Evolutionary conservation across 2,888 invertebrate species (phyloP).

Genomic region (Carabus problematicus): DNA sequence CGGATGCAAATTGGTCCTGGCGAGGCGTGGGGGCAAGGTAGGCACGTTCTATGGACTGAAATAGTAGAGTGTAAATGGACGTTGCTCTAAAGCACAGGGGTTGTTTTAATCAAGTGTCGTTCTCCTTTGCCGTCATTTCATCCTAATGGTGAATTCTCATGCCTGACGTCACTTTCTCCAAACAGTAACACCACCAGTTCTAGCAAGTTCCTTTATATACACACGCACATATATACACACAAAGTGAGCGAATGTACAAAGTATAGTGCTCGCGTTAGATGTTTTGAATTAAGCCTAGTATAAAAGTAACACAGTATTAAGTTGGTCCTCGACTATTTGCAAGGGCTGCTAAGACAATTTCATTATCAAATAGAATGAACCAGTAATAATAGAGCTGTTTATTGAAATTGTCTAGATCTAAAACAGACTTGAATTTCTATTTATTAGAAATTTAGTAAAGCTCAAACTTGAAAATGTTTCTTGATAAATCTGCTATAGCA

Average conservation of each 20-base stretch:
- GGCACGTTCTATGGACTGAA: slow-evolving; percentile 49
- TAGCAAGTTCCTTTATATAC: not conserved
- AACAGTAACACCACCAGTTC: no score
- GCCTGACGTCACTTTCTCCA: slow-evolving; percentile 45
- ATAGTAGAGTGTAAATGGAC: slow-evolving; percentile 53
- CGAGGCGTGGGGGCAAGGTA: slow-evolving; percentile 41
- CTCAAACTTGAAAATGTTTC: no score
- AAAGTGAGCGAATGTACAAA: not conserved
- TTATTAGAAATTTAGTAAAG: no score
- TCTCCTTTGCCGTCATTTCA: slow-evolving; percentile 49
- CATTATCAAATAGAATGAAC: no score
- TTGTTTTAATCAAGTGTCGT: slow-evolving; percentile 56
- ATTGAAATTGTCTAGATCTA: no score
- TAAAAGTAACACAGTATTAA: not conserved
- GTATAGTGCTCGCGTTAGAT: not conserved
- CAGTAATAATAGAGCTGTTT: no score
- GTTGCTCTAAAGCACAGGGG: slow-evolving; percentile 50
- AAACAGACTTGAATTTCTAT: no score
- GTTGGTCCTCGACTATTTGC: no score
- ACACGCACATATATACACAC: slow-evolving; percentile 1
- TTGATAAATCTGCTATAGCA: no score
- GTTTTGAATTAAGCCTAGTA: slow-evolving; percentile 7
- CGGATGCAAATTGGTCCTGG: slow-evolving; percentile 47
- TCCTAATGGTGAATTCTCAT: slow-evolving; percentile 56
- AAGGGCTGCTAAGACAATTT: no score